Evolutionary conservation across 1,140 invertebrate genomes (phyloP), one percentile per base, ranked within the genome.

Genomic region (Aradophagus sp.): DNA sequence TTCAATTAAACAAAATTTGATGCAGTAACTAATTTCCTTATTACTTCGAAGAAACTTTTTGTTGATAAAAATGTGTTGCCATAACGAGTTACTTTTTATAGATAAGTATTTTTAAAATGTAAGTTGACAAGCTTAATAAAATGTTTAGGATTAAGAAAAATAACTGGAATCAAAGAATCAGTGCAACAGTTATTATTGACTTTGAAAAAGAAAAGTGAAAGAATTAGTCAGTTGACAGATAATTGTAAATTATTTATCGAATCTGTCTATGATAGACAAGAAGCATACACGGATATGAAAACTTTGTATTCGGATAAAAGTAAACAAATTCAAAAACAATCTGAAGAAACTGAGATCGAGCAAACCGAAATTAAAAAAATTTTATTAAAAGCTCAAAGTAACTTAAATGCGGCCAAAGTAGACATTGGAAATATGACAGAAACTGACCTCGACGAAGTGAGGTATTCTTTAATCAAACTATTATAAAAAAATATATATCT

Each of bases 381-480:
- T 4, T 81, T 96, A 29, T 89, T 89, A 1, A 91, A 91, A 23
- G 95, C 95, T 0, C 80, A 96, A 76, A 95, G 93, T 0, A 93
- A 90, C 0, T 80, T 97, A 0, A 91, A 94, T 73, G 89, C 89
- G 10, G 94, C 95, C 0, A 88, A 91, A 77, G 61, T 89, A 1
- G 93, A 95, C 0, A 84, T 97, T 0, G 87, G 89, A 8, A 91
- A 95, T 62, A 82, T 97, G 2, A 92, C 95, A 23, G 96, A 96
- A 84, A 87, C 89, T 0, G 95, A 97, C 77, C 95, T 97, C 63
- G 94, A 93, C 20, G 94, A 97, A 87, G 96, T 97, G 71, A 88
- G 89, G 88, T 87, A 17, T 10, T 17, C n/a, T n/a, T n/a, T n/a
- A n/a, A n/a, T n/a, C n/a, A n/a, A n/a, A n/a, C n/a, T n/a, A n/a